Conservation (phyloP, 2,797 vertebrate genomes). For the Siniperca undulata region DNA sequence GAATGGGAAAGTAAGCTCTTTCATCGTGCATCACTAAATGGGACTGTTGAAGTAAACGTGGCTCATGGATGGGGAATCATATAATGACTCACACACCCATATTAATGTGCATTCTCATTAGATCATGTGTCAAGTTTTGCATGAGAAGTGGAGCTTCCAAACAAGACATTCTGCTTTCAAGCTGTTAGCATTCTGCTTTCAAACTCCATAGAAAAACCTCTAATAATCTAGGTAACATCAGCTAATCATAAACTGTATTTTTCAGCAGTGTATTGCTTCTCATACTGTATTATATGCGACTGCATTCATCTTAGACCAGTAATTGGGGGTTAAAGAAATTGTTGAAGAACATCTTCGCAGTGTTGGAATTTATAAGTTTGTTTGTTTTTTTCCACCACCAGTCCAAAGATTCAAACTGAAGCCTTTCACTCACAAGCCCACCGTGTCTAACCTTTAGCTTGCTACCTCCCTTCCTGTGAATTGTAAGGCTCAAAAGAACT, state of each 20-base stretch:
- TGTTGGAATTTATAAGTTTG: not conserved
- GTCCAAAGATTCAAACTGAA: constrained; percentile 29
- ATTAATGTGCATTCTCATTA: constrained; percentile 45
- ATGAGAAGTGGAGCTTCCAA: constrained; percentile 24
- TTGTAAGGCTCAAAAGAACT: constrained; percentile 20
- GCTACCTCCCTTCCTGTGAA: constrained; percentile 11
- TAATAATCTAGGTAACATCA: not conserved
- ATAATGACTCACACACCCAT: constrained; percentile 27
- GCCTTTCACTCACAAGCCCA: constrained; percentile 25
- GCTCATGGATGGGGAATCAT: not conserved
- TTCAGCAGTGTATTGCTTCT: not conserved
- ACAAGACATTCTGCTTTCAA: constrained; percentile 35
- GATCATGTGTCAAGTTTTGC: constrained; percentile 3
- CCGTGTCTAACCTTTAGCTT: constrained; percentile 30
- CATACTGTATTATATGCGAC: not conserved
- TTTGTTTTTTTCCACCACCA: constrained; percentile 13
- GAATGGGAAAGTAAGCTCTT: constrained; percentile 45
- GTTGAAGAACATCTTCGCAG: not conserved
- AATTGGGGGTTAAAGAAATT: not conserved
- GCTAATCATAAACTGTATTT: constrained; percentile 5
- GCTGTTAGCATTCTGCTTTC: constrained; percentile 18
- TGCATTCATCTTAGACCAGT: not conserved
- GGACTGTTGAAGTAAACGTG: constrained; percentile 29
- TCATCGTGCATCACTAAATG: constrained; percentile 41
- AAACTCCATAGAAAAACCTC: constrained; percentile 24